Percentiles rank a stretch among this genome's conserved stretches.
phyloP scores from a whole-genome alignment of 2,888 invertebrate genomes.

The Nemotelus pantherinus region DNA sequence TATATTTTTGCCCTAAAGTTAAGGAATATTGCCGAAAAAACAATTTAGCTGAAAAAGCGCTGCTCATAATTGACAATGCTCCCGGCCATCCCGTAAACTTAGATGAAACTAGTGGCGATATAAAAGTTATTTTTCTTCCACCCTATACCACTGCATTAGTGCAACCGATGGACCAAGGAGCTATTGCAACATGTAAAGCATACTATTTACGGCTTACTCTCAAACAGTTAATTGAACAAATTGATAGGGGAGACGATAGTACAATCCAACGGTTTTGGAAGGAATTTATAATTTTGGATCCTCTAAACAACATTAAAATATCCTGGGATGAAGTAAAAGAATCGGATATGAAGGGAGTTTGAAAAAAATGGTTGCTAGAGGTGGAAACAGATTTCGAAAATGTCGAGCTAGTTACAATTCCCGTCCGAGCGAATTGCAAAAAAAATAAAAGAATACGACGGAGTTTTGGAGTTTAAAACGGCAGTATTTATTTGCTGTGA shows the following conservation, averaged over 20 bases:
- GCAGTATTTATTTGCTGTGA: no score
- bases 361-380: no score
- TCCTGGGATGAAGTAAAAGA: neutral
- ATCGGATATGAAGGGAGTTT: neutral
- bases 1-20: constrained; percentile 47
- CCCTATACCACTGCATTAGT: constrained; percentile 53
- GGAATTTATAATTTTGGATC: neutral
- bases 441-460: no score
- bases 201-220: constrained; percentile 16
- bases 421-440: no score
- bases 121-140: constrained; percentile 52
- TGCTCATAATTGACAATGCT: constrained; percentile 50
- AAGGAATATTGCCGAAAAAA: constrained; percentile 44
- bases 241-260: neutral
- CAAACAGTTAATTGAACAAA: neutral
- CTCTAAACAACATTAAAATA: neutral
- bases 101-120: constrained; percentile 37
- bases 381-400: no score
- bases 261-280: constrained; percentile 26
- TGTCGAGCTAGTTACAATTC: no score
- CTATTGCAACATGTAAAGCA: constrained; percentile 31
- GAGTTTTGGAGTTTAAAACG: no score
- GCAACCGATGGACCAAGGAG: constrained; percentile 54
- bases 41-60: constrained; percentile 43
- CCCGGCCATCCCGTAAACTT: constrained; percentile 49